A percentile compares a stretch with the other conserved stretches of the same genome.
phyloP scores from a whole-genome alignment of 2,113 vertebrate species.

The Tragelaphus strepsiceros region DNA sequence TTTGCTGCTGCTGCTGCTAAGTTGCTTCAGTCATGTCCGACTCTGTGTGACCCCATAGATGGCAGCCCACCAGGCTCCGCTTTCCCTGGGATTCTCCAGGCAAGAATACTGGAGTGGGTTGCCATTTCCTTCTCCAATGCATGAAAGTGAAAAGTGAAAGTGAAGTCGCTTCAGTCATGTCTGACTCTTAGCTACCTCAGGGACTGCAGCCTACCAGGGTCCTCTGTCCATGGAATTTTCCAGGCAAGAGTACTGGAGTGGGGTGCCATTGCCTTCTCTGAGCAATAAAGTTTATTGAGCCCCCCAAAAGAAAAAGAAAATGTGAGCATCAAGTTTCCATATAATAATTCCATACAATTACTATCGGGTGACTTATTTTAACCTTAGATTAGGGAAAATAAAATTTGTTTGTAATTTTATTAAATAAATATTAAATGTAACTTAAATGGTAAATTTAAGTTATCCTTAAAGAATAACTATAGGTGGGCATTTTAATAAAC shows the following conservation, averaged over 20 bases:
- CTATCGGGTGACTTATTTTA: not conserved
- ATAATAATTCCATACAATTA: not conserved
- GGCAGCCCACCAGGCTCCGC: no score
- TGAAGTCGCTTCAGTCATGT: accelerated
- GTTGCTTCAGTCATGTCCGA: no score
- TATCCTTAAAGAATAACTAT: not conserved
- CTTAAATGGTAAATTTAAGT: not conserved
- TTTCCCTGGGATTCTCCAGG: accelerated
- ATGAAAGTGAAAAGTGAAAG: no score
- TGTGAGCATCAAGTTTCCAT: not conserved
- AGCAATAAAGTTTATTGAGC: not conserved
- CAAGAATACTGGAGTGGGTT: no score
- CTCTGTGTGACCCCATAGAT: no score
- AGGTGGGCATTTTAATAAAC: not conserved
- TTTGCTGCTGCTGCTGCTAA: not conserved
- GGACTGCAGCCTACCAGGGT: no score
- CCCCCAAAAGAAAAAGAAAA: not conserved
- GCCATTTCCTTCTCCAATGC: no score
- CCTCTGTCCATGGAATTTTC: no score
- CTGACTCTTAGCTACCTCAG: accelerated
- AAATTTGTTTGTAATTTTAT: not conserved
- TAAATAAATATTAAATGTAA: not conserved
- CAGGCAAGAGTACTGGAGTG: no score
- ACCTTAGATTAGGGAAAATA: not conserved
- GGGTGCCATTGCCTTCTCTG: no score